phyloP scores from a whole-genome alignment of 1,140 invertebrate genomes.

The Drosophila sp. region DNA sequence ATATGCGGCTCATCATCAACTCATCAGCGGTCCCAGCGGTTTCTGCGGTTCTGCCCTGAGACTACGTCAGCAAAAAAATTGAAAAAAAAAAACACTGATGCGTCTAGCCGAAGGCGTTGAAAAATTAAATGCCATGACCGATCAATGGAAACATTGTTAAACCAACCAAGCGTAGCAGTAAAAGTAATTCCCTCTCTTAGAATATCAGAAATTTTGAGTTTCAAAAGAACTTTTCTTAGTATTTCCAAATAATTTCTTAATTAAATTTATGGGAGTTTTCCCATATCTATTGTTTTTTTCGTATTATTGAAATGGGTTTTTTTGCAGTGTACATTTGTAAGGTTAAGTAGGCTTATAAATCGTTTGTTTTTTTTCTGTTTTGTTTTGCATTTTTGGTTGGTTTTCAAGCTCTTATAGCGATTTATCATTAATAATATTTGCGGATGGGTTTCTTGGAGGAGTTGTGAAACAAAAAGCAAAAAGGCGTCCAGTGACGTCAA shows the following conservation, averaged over 20 bases:
- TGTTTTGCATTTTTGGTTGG: not conserved
- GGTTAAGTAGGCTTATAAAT: constrained; percentile 1
- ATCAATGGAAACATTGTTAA: not conserved
- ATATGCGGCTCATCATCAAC: constrained; percentile 21
- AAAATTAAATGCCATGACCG: constrained; percentile 11
- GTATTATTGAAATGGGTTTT: no score
- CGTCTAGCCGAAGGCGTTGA: not conserved
- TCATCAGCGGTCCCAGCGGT: not conserved
- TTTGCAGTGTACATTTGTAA: not conserved
- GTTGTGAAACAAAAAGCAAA: constrained; percentile 14
- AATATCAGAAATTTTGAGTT: no score
- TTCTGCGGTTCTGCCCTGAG: not conserved
- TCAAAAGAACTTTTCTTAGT: no score
- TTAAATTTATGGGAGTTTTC: no score
- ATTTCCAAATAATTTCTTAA: no score
- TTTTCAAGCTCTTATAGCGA: constrained; percentile 12
- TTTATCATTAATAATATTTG: constrained; percentile 30
- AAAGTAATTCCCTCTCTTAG: no score
- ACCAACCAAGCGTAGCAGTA: not conserved
- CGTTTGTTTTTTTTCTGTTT: not conserved
- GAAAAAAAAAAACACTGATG: not conserved
- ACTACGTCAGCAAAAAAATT: not conserved
- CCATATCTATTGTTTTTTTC: no score
- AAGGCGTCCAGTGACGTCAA: constrained; percentile 17
- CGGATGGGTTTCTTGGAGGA: constrained; percentile 22